Evolutionary conservation across 2,888 invertebrate genomes (phyloP), one percentile per base, ranked within the genome.

Genomic region (Drosophila nigricruria): DNA sequence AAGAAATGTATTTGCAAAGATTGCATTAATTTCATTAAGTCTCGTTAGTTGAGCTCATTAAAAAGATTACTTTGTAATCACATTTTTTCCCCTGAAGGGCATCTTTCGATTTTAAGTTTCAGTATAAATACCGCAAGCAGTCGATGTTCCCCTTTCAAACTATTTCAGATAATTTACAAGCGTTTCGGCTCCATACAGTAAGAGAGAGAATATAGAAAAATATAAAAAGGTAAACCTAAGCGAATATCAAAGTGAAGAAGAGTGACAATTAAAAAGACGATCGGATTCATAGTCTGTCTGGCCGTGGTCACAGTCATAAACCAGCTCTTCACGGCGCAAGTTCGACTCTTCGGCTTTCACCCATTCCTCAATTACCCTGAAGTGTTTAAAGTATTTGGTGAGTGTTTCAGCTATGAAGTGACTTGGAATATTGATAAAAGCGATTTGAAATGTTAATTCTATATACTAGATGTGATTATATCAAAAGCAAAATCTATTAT

Each of bases 51-150:
- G 18, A 0, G 9, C 8, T 6, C 20, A n/a, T 42, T 56, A 54
- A 9, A 23, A 9, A 60, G 45, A 32, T 45, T 68, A 23, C 9
- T 3, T 30, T 43, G 14, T 16, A 52, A 30, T 65, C 34, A 36
- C 6, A 27, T 27, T 16, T 34, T 2, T 10, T 2, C 3, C 25
- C 14, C 5, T 16, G 2, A 16, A 40, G 16, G 9, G 27, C 34
- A 18, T 36, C 12, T 38, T 56, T 3, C 38, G 32, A 57, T 45
- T 16, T 9, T 0, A 16, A 10, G 5, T 12, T 70, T 66, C 32
- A 3, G 60, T 70, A 70, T 49, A 67, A 70, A 49, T 70, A 67
- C 25, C 2, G 34, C 20, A 16, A 10, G 12, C 70, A 42, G 59
- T 23, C 25, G 27, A 12, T 14, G 9, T 23, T 58, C 16, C 20